Percentiles rank a stretch among this genome's conserved stretches.
phyloP scores from a whole-genome alignment of 2,113 vertebrate genomes.

The Psilopogon haemacephalus region DNA sequence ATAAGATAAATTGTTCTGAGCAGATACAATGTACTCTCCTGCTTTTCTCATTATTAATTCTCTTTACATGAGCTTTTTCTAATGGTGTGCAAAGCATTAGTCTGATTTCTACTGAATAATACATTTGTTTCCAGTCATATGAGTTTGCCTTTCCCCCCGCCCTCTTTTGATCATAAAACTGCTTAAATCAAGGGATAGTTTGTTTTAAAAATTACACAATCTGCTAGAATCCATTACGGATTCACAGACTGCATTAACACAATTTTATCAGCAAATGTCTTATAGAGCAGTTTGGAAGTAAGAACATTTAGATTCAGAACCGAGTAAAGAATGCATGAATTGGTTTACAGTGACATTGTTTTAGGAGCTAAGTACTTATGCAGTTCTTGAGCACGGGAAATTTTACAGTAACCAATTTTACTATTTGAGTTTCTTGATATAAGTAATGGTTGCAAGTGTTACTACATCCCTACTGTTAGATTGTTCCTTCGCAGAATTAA shows the following conservation, averaged over 20 bases:
- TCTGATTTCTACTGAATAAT: background rate
- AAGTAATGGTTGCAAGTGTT: background rate
- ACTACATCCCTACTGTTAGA: background rate
- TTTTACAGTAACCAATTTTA: background rate
- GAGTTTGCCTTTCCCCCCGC: background rate
- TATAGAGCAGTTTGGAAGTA: background rate
- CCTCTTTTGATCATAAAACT: background rate
- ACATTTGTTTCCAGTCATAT: background rate
- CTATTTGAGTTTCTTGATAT: background rate
- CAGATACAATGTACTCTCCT: background rate
- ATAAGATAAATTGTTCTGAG: conserved; percentile 40
- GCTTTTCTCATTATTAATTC: background rate
- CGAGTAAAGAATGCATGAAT: background rate
- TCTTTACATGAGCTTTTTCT: background rate
- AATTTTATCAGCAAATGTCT: background rate
- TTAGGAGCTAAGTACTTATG: background rate
- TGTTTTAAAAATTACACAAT: background rate
- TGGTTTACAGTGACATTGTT: background rate
- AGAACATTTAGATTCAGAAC: background rate
- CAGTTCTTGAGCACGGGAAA: background rate
- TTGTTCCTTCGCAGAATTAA: background rate
- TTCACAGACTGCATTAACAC: background rate
- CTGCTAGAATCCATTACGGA: background rate
- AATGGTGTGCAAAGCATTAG: background rate
- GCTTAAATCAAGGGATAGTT: background rate